These are phyloP conservation scores for Troides oblongomaculatus DNA, from an alignment of 2,888 invertebrate species.

Conservation along the genomic window DNA sequence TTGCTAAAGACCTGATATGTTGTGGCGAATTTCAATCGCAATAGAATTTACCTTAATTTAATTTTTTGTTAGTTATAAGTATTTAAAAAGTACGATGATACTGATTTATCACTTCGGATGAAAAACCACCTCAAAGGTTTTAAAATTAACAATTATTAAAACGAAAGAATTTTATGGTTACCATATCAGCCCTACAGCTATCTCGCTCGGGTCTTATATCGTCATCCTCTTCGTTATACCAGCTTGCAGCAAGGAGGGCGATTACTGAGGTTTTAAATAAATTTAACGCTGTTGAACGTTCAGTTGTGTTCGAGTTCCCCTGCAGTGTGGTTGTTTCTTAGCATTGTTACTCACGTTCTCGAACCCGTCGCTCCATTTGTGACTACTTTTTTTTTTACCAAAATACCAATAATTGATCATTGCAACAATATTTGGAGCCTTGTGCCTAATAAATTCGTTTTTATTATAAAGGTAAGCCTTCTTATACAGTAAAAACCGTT, in stretches of 20 bases:
- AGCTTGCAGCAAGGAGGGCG: constrained; percentile 56
- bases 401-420: constrained; percentile 32
- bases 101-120: no score
- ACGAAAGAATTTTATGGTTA: constrained; percentile 11
- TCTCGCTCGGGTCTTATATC: constrained; percentile 55
- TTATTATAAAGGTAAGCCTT: constrained; percentile 53
- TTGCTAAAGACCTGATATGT: no score
- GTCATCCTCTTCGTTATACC: constrained; percentile 47
- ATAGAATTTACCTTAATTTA: no score
- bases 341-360: constrained; percentile 46
- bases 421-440: constrained; percentile 24
- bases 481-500: constrained; percentile 21
- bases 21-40: no score
- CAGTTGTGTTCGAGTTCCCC: constrained; percentile 69
- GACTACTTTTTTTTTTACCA: constrained; percentile 56
- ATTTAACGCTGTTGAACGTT: constrained; percentile 57
- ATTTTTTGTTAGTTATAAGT: no score
- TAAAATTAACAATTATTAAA: not conserved
- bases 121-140: no score
- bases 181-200: constrained; percentile 40
- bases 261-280: constrained; percentile 72
- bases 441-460: constrained; percentile 26
- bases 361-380: constrained; percentile 51
- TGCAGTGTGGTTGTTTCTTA: constrained; percentile 49
- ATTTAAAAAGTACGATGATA: no score